Conservation (phyloP, 2,888 invertebrate genomes). For the Nomada fabriciana region DNA sequence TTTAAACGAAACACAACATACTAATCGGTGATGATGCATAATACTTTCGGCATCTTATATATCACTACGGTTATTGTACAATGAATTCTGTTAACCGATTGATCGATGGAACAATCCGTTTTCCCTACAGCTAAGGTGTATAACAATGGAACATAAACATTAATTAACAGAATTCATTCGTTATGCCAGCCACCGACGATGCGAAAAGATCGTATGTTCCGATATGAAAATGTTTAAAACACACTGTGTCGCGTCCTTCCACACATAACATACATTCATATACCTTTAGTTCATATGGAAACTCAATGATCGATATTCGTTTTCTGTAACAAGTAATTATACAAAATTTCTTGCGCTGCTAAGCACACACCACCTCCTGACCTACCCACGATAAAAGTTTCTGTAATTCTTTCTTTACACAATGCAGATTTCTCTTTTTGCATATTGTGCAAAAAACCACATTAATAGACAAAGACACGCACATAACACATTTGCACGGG, state of each 20-base stretch:
- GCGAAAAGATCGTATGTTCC: conserved; percentile 30
- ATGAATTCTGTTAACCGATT: conserved; percentile 55
- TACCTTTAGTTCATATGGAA: conserved; percentile 61
- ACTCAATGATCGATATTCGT: conserved; percentile 60
- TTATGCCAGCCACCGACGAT: conserved; percentile 22
- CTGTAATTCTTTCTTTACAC: conserved; percentile 41
- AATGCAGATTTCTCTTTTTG: conserved; percentile 34
- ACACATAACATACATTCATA: conserved; percentile 64
- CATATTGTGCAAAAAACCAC: conserved; percentile 40
- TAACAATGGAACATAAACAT: conserved; percentile 42
- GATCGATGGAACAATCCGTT: conserved; percentile 10
- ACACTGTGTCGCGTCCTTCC: conserved; percentile 71
- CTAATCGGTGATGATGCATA: conserved; percentile 36
- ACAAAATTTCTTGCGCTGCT: conserved; percentile 67
- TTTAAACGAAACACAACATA: conserved; percentile 76
- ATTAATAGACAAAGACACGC: conserved; percentile 53
- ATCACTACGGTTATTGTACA: neutral
- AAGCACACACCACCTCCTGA: conserved; percentile 32
- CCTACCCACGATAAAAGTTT: conserved; percentile 54
- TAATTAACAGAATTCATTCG: conserved; percentile 53
- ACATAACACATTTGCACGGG: conserved; percentile 47
- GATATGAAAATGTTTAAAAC: conserved; percentile 74
- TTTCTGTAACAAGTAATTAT: conserved; percentile 67
- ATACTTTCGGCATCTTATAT: neutral
- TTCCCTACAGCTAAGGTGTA: conserved; percentile 10